A percentile compares a stretch with the other conserved stretches of the same genome.
phyloP scores from a whole-genome alignment of 2,797 vertebrate genomes.

The Sebastes oblongus region DNA sequence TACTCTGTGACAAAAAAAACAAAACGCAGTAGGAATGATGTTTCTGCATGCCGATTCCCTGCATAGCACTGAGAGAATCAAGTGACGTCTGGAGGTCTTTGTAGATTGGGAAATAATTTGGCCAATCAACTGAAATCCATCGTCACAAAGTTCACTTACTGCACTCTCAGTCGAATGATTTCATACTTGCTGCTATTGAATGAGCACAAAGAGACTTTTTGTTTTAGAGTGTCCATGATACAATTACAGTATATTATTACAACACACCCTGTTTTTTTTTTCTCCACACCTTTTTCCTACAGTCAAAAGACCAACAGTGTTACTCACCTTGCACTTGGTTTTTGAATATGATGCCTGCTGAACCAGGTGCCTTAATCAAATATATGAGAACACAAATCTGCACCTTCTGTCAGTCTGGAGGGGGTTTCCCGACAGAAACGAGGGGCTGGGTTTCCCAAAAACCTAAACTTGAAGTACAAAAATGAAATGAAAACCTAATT shows the following conservation, averaged over 20 bases:
- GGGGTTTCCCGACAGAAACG: constrained; percentile 65
- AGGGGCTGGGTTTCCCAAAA: constrained; percentile 73
- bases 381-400: constrained; percentile 77
- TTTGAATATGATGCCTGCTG: constrained; percentile 85
- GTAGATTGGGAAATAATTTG: constrained; percentile 37
- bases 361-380: constrained; percentile 88
- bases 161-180: constrained; percentile 62
- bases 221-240: constrained; percentile 52
- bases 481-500: constrained; percentile 29
- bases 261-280: constrained; percentile 8
- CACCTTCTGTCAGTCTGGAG: constrained; percentile 76
- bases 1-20: constrained; percentile 26
- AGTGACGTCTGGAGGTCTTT: constrained; percentile 31
- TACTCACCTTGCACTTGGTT: constrained; percentile 79
- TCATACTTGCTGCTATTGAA: constrained; percentile 73
- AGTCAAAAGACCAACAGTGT: constrained; percentile 62
- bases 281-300: constrained; percentile 20
- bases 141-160: constrained; percentile 52
- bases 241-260: constrained; percentile 39
- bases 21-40: constrained; percentile 46
- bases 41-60: constrained; percentile 64
- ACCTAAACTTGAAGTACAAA: constrained; percentile 44
- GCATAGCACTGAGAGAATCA: constrained; percentile 52
- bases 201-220: constrained; percentile 79
- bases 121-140: constrained; percentile 24